A percentile compares a stretch with the other conserved stretches of the same genome.
Conservation (phyloP, 2,888 invertebrate species). For the Blera fallax region DNA sequence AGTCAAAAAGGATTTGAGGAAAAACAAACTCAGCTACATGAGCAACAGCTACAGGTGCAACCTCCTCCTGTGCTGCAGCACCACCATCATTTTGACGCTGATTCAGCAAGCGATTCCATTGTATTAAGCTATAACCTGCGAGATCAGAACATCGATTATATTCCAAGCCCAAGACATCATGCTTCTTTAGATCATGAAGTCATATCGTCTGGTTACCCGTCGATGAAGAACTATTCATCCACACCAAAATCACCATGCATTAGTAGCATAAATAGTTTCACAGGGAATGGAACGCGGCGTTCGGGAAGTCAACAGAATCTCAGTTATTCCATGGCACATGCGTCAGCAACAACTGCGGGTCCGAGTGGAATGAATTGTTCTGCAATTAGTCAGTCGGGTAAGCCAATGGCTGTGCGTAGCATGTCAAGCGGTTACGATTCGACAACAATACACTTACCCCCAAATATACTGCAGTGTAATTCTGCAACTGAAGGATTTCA, state of each 20-base stretch:
- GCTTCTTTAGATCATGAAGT: slow-evolving; percentile 64
- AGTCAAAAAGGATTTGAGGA: slow-evolving; percentile 51
- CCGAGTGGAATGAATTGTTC: slow-evolving; percentile 47
- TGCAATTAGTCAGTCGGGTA: slow-evolving; percentile 55
- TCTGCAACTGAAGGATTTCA: slow-evolving; percentile 48
- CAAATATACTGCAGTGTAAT: slow-evolving; percentile 39
- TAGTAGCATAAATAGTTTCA: slow-evolving; percentile 23
- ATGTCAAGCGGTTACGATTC: slow-evolving; percentile 75
- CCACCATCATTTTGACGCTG: slow-evolving; percentile 59
- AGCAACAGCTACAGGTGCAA: slow-evolving; percentile 44
- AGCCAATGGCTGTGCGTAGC: slow-evolving; percentile 75
- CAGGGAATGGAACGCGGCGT: slow-evolving; percentile 60
- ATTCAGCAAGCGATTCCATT: slow-evolving; percentile 73
- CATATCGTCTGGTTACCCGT: slow-evolving; percentile 28
- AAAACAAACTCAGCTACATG: slow-evolving; percentile 23
- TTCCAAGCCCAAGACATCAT: slow-evolving; percentile 73
- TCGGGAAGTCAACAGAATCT: slow-evolving; percentile 74
- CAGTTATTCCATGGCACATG: slow-evolving; percentile 49
- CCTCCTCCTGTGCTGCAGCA: slow-evolving; percentile 27
- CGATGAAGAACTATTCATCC: slow-evolving; percentile 28
- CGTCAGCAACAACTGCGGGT: slow-evolving; percentile 9
- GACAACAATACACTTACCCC: slow-evolving; percentile 33
- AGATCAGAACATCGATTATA: slow-evolving; percentile 76
- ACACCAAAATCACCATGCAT: slow-evolving; percentile 51
- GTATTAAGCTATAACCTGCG: slow-evolving; percentile 75